phyloP scores from a whole-genome alignment of 1,140 invertebrate genomes.

The Brachionus manjavacas region DNA sequence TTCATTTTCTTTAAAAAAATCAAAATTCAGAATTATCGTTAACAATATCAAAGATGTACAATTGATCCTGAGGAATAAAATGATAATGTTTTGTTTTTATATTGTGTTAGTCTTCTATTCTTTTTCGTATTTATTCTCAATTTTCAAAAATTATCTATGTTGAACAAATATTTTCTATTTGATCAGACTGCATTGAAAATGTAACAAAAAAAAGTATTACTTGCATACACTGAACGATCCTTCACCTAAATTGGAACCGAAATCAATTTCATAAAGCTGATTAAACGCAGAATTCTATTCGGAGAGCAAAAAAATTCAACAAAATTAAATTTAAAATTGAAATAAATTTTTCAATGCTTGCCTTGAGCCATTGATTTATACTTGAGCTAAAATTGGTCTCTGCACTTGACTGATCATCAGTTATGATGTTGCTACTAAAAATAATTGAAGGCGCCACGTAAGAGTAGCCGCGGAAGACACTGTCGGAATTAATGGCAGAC shows the following conservation, averaged over 20 bases:
- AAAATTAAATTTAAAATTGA: constrained; percentile 3
- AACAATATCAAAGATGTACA: too few relatives aligned
- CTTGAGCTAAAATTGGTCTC: constrained; percentile 45
- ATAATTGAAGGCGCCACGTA: constrained; percentile 87
- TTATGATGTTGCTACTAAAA: constrained; percentile 77
- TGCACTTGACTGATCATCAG: constrained; percentile 62
- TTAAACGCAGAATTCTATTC: constrained; percentile 66
- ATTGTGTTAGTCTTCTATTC: too few relatives aligned
- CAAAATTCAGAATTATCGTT: too few relatives aligned
- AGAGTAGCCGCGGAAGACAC: constrained; percentile 72
- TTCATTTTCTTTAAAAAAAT: too few relatives aligned
- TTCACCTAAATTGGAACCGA: constrained; percentile 65
- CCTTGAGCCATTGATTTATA: constrained; percentile 58
- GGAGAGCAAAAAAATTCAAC: neutral
- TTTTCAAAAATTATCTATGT: too few relatives aligned
- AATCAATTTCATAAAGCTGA: constrained; percentile 55
- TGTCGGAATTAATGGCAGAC: constrained; percentile 69
- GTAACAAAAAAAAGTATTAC: constrained; percentile 44
- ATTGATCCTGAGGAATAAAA: too few relatives aligned
- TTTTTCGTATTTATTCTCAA: too few relatives aligned
- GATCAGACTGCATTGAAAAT: too few relatives aligned
- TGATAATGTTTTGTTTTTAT: too few relatives aligned
- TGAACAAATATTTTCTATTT: too few relatives aligned
- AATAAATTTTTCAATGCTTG: constrained; percentile 47
- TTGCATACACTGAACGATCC: constrained; percentile 80